phyloP scores from a whole-genome alignment of 92 coral and sea anemone species.

The Epizoanthus scotinus region DNA sequence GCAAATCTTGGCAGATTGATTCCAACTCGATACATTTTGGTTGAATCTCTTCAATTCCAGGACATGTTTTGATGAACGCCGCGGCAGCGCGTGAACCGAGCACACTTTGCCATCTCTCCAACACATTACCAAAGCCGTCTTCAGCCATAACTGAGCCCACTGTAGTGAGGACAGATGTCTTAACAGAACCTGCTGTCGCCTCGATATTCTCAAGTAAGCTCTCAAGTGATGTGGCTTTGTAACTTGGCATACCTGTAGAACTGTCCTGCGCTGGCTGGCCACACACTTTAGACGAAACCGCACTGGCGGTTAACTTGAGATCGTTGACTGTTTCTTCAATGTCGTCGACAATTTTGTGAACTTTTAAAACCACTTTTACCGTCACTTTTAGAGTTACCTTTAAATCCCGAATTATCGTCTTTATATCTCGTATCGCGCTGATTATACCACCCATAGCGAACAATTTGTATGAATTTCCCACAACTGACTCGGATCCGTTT shows the following conservation, averaged over 20 bases:
- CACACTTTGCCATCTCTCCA: slow-evolving; percentile 26
- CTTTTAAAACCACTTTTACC: slow-evolving; percentile 42
- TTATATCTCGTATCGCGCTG: slow-evolving; percentile 34
- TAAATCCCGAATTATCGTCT: slow-evolving; percentile 40
- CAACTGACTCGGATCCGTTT: no score
- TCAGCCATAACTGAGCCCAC: slow-evolving; percentile 24
- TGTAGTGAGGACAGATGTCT: slow-evolving; percentile 25
- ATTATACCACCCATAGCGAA: slow-evolving; percentile 37
- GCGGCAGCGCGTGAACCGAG: slow-evolving; percentile 2
- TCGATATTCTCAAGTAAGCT: slow-evolving; percentile 31
- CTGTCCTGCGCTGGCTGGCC: slow-evolving; percentile 5
- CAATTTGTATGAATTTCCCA: no score
- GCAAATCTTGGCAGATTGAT: slow-evolving; percentile 15
- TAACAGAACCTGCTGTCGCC: slow-evolving; percentile 33
- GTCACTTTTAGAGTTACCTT: slow-evolving; percentile 41
- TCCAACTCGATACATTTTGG: slow-evolving; percentile 19
- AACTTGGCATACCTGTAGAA: neutral
- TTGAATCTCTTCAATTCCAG: slow-evolving; percentile 4
- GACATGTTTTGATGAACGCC: slow-evolving; percentile 29
- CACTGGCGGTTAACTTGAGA: slow-evolving; percentile 24
- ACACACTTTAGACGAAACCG: slow-evolving; percentile 11
- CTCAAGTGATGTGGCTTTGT: slow-evolving; percentile 16
- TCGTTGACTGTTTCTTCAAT: slow-evolving; percentile 34
- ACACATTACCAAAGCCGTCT: slow-evolving; percentile 9
- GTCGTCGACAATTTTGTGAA: slow-evolving; percentile 45